phyloP scores from a whole-genome alignment of 2,888 invertebrate genomes.

The Pollenia griseotomentosa region DNA sequence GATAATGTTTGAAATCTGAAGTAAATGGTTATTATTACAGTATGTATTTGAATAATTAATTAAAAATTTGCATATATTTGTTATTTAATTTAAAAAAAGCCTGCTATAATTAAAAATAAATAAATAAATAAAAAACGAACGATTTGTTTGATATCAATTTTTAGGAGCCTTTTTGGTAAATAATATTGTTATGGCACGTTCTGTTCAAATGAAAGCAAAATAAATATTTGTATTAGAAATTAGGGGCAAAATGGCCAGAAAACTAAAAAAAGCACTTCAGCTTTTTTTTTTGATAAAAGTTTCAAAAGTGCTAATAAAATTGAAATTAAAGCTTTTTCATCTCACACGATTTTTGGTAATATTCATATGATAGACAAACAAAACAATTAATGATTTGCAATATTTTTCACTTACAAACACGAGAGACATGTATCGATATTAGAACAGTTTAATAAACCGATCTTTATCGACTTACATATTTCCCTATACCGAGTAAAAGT shows the following conservation, averaged over 20 bases:
- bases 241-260: neutral
- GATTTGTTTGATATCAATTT: neutral
- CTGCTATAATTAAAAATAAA: neutral
- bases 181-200: neutral
- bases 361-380: neutral
- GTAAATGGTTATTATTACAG: too few relatives aligned
- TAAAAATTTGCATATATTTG: too few relatives aligned
- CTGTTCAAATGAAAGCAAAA: neutral
- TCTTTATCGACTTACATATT: neutral
- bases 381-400: too few relatives aligned
- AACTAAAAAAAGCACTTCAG: neutral
- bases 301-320: constrained; percentile 11
- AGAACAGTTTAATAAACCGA: neutral
- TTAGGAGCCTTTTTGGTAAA: neutral
- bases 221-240: constrained; percentile 21
- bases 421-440: too few relatives aligned
- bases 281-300: constrained; percentile 12
- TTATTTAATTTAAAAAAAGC: too few relatives aligned
- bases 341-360: neutral
- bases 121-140: neutral
- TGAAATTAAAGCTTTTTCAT: neutral
- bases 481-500: neutral
- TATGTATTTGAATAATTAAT: too few relatives aligned
- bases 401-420: neutral
- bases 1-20: too few relatives aligned